A percentile compares a stretch with the other conserved stretches of the same genome.
phyloP scores from a whole-genome alignment of 2,797 vertebrate genomes.

The Thalassophryne amazonica region DNA sequence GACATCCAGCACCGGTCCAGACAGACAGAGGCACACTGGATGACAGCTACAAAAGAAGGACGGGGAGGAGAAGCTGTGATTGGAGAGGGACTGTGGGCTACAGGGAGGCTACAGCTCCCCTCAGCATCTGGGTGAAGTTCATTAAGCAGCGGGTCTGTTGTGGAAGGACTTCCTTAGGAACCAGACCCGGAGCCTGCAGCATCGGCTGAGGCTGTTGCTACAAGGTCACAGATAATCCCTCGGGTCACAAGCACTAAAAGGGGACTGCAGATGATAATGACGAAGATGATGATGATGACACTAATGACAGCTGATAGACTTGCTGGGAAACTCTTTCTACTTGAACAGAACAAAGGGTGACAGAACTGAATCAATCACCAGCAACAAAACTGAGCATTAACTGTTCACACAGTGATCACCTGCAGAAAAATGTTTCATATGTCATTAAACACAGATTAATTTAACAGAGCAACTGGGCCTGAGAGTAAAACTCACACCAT shows the following conservation, averaged over 20 bases:
- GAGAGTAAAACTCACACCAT: conserved; percentile 17
- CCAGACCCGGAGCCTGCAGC: conserved; percentile 17
- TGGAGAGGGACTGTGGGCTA: conserved; percentile 56
- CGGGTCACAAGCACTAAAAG: conserved; percentile 16
- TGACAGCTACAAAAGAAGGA: conserved; percentile 22
- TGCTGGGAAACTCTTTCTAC: not conserved
- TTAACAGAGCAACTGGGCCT: conserved; percentile 29
- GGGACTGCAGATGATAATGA: conserved; percentile 24
- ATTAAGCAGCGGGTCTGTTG: conserved; percentile 47
- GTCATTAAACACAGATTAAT: conserved; percentile 42
- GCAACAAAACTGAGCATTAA: conserved; percentile 25
- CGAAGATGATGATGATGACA: conserved; percentile 12
- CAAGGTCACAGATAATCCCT: conserved; percentile 42
- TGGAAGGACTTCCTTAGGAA: conserved; percentile 34
- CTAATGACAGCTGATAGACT: conserved; percentile 29
- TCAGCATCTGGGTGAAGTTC: conserved; percentile 67
- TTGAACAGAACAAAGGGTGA: not conserved
- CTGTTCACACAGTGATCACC: not conserved
- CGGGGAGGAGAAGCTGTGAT: conserved; percentile 47
- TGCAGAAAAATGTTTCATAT: conserved; percentile 37
- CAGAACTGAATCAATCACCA: conserved; percentile 14
- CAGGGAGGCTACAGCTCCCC: conserved; percentile 45
- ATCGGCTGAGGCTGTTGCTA: conserved; percentile 5
- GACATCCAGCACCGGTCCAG: conserved; percentile 36
- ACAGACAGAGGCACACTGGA: conserved; percentile 3